These are phyloP conservation scores for Periplaneta americana DNA, from an alignment of 1,140 invertebrate species.

Conservation along the genomic window DNA sequence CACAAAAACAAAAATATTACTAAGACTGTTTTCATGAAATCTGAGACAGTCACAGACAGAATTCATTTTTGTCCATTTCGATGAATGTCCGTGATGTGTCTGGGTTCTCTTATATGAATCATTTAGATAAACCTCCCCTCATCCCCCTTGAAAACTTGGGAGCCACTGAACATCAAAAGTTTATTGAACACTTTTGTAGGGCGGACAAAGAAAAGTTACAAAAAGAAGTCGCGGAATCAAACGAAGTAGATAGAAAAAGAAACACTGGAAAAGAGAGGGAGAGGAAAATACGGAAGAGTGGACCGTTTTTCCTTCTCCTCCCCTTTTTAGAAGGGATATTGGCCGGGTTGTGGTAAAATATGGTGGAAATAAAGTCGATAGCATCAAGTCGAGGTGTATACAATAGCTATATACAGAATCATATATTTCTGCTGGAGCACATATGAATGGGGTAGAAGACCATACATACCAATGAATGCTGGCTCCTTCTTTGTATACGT, in stretches of 20 bases:
- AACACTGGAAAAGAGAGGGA: background rate
- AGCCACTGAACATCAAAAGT: background rate
- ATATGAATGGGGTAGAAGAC: background rate
- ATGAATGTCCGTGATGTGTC: background rate
- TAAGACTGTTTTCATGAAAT: no score
- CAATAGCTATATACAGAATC: background rate
- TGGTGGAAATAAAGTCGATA: background rate
- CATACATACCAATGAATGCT: background rate
- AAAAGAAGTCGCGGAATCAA: background rate
- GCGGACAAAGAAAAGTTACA: background rate
- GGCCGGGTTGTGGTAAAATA: background rate
- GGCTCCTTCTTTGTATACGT: background rate
- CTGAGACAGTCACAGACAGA: no score
- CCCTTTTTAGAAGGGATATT: background rate
- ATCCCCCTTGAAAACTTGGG: background rate
- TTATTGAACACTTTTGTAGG: background rate
- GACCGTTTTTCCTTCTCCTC: background rate
- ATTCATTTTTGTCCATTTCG: background rate
- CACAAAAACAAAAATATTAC: no score
- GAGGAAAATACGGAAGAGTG: background rate
- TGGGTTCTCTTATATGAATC: background rate
- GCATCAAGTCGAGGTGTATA: background rate
- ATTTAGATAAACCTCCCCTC: background rate
- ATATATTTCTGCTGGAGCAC: background rate
- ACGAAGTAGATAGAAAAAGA: background rate